Conservation (phyloP, 2,113 vertebrate genomes). For the Rhinoptilus africanus region DNA sequence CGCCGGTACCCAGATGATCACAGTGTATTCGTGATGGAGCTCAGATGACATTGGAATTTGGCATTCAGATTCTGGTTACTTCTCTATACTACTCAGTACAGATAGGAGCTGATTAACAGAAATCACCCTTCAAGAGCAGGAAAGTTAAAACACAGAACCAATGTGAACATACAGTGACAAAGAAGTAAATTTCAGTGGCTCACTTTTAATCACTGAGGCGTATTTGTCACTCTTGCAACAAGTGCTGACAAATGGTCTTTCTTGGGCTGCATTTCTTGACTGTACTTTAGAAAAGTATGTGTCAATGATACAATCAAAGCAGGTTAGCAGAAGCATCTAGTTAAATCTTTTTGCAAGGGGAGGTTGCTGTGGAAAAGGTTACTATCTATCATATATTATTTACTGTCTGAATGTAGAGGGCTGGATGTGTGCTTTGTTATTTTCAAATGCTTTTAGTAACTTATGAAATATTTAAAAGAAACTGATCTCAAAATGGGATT, state of each 20-base stretch:
- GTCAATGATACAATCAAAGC: conserved; percentile 12
- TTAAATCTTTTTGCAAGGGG: conserved; percentile 3
- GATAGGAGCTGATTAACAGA: neutral
- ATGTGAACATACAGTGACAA: neutral
- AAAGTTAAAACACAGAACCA: neutral
- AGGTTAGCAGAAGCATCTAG: conserved; percentile 22
- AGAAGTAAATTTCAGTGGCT: neutral
- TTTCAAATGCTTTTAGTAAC: conserved; percentile 26
- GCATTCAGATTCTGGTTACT: neutral
- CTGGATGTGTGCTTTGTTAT: neutral
- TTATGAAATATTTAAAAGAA: conserved; percentile 28
- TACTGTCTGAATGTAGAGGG: neutral
- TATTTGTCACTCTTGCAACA: neutral
- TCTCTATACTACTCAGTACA: neutral
- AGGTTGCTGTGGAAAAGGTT: neutral
- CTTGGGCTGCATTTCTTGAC: neutral
- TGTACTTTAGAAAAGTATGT: neutral
- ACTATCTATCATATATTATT: neutral
- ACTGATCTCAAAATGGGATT: neutral
- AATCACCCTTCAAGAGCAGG: neutral
- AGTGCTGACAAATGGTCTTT: neutral
- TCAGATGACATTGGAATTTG: neutral
- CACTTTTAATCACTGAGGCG: neutral
- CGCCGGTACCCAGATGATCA: neutral
- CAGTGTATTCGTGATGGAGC: neutral